Conservation (phyloP, 1,140 invertebrate genomes). For the Drosophila littoralis region DNA sequence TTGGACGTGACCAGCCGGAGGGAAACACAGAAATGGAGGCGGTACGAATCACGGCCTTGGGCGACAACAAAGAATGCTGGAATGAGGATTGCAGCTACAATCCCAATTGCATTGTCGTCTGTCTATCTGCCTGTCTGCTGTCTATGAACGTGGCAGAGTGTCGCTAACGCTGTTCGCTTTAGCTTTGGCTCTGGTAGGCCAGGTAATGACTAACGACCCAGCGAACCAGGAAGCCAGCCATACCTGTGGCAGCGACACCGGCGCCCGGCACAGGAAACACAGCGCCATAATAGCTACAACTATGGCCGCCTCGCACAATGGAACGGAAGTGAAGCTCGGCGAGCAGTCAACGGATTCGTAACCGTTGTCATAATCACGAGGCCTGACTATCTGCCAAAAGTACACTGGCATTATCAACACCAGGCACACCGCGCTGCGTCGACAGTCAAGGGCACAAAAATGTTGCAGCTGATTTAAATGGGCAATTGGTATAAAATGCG, state of each 20-base stretch:
- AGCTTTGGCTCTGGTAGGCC: slow-evolving; percentile 7
- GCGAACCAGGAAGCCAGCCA: neutral
- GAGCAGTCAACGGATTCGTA: slow-evolving; percentile 33
- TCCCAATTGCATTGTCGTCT: slow-evolving; percentile 34
- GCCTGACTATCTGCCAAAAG: slow-evolving; percentile 22
- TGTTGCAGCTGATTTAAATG: slow-evolving; percentile 17
- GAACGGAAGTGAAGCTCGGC: slow-evolving; percentile 37
- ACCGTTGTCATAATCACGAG: slow-evolving; percentile 31
- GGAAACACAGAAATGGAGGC: neutral
- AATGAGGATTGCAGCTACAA: slow-evolving; percentile 12
- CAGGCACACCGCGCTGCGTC: neutral
- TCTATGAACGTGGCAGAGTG: slow-evolving; percentile 7
- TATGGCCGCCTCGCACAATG: slow-evolving; percentile 32
- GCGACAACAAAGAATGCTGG: slow-evolving; percentile 22
- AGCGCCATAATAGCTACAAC: slow-evolving; percentile 45
- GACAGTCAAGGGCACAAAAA: slow-evolving; percentile 3
- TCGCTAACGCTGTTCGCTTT: slow-evolving; percentile 29
- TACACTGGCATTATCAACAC: slow-evolving; percentile 24
- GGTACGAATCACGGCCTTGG: slow-evolving; percentile 19
- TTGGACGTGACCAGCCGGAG: slow-evolving; percentile 26
- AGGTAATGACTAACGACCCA: slow-evolving; percentile 29
- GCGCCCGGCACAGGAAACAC: slow-evolving; percentile 37
- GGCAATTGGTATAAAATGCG: slow-evolving; percentile 33
- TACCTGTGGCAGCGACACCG: neutral
- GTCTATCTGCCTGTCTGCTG: slow-evolving; percentile 3